A percentile compares a stretch with the other conserved stretches of the same genome.
phyloP scores from a whole-genome alignment of 2,888 invertebrate species.

The Euzophera pinguis region DNA sequence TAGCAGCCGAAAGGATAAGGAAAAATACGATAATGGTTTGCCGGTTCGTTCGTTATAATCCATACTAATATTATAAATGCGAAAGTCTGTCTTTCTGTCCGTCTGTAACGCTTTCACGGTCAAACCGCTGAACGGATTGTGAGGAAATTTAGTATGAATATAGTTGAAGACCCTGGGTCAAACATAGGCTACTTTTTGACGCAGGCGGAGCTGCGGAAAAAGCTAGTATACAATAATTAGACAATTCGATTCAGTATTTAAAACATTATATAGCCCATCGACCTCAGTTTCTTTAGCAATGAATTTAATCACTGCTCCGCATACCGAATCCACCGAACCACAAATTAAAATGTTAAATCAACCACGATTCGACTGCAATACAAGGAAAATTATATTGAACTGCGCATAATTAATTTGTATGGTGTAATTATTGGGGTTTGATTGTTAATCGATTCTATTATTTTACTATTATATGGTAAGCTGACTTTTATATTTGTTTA shows the following conservation, averaged over 20 bases:
- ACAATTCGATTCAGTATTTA: not conserved
- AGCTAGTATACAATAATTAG: too few species aligned
- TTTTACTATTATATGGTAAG: slow-evolving; percentile 1
- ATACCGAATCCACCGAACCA: slow-evolving; percentile 3
- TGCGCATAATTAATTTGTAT: not conserved
- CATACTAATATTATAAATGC: too few species aligned
- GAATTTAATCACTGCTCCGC: slow-evolving; percentile 1
- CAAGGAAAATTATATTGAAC: not conserved
- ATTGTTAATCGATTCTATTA: slow-evolving; percentile 7
- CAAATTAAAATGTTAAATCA: slow-evolving; percentile 3
- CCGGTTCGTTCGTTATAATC: too few species aligned
- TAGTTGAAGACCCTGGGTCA: too few species aligned
- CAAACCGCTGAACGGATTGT: too few species aligned
- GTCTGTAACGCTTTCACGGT: too few species aligned
- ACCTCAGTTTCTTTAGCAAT: slow-evolving; percentile 10
- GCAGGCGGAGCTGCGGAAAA: not conserved
- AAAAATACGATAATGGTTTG: too few species aligned
- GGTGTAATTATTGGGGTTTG: not conserved
- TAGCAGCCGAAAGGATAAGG: too few species aligned
- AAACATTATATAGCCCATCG: slow-evolving; percentile 2
- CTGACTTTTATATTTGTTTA: not conserved
- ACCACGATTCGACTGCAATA: not conserved
- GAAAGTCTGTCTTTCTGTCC: too few species aligned
- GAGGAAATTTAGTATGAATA: too few species aligned
- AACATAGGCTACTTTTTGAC: too few species aligned